Evolutionary conservation across 2,797 vertebrate genomes (phyloP).

Genomic region (Cephalopachus bancanus): DNA sequence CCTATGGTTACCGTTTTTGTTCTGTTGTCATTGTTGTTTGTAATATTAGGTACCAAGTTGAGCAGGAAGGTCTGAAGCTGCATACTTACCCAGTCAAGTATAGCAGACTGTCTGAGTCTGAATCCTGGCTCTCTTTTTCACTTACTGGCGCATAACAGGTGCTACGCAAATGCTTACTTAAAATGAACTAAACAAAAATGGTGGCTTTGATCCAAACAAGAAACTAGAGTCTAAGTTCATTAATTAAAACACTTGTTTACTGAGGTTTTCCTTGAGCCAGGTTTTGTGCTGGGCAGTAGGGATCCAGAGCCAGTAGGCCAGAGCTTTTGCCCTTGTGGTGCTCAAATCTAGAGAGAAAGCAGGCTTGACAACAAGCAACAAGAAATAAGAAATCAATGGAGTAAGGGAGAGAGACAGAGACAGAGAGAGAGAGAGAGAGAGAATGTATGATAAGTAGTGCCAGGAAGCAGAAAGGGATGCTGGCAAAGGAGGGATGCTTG

Average conservation of each 20-base stretch:
- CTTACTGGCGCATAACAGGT: neutral
- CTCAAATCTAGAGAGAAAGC: neutral
- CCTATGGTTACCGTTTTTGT: neutral
- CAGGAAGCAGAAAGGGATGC: neutral
- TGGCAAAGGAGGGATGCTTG: neutral
- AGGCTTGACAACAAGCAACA: neutral
- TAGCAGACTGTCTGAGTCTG: neutral
- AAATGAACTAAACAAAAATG: constrained; percentile 49
- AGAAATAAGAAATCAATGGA: no score
- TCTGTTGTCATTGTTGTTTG: neutral
- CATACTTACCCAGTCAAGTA: neutral
- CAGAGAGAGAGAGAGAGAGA: neutral
- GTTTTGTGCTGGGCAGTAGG: neutral
- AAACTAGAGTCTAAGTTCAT: neutral
- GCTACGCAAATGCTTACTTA: constrained; percentile 41
- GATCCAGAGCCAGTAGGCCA: neutral
- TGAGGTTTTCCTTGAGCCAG: neutral
- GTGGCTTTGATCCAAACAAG: constrained; percentile 8
- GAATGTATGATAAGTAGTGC: neutral
- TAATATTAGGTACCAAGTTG: neutral
- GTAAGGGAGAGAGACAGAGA: no score
- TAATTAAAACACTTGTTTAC: neutral
- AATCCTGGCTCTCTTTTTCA: constrained; percentile 23
- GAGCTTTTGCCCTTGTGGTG: neutral
- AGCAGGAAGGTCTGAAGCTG: neutral